These are phyloP conservation scores for Stomatorhinus ivindoensis DNA, from an alignment of 2,113 vertebrate genomes.

Conservation along the genomic window DNA sequence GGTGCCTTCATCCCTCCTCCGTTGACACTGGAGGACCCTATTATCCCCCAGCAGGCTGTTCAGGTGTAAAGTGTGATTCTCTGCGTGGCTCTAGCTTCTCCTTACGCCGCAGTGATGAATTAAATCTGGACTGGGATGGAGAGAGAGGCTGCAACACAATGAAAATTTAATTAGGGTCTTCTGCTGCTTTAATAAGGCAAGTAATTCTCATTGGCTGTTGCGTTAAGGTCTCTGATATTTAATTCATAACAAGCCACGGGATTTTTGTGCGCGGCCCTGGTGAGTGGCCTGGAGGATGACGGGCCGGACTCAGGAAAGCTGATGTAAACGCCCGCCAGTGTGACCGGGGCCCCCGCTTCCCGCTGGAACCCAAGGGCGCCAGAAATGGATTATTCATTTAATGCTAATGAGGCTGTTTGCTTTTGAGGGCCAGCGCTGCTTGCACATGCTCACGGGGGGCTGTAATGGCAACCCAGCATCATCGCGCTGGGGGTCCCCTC, in stretches of 20 bases:
- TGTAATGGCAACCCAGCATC: slow-evolving; percentile 5
- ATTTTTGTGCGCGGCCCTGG: slow-evolving; percentile 75
- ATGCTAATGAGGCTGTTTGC: slow-evolving; percentile 5
- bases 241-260: slow-evolving; percentile 85
- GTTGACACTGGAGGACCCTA: not conserved
- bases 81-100: slow-evolving; percentile 56
- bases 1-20: not conserved
- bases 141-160: slow-evolving; percentile 79
- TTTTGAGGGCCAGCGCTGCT: not conserved
- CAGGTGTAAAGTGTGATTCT: not conserved
- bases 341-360: slow-evolving; percentile 66
- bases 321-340: slow-evolving; percentile 73
- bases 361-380: slow-evolving; percentile 61
- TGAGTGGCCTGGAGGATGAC: slow-evolving; percentile 74
- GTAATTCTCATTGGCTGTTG: slow-evolving; percentile 83
- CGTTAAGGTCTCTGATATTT: slow-evolving; percentile 83
- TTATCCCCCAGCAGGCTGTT: not conserved
- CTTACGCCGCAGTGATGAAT: slow-evolving; percentile 84
- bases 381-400: slow-evolving; percentile 40
- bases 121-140: slow-evolving; percentile 57
- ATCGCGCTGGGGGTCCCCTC: not conserved
- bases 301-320: slow-evolving; percentile 80
- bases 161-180: slow-evolving; percentile 86
- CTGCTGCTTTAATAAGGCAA: slow-evolving; percentile 87
- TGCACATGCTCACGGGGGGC: not conserved